These are phyloP conservation scores for Spinibarbus caldwelli DNA, from an alignment of 2,797 vertebrate genomes.

Conservation along the genomic window DNA sequence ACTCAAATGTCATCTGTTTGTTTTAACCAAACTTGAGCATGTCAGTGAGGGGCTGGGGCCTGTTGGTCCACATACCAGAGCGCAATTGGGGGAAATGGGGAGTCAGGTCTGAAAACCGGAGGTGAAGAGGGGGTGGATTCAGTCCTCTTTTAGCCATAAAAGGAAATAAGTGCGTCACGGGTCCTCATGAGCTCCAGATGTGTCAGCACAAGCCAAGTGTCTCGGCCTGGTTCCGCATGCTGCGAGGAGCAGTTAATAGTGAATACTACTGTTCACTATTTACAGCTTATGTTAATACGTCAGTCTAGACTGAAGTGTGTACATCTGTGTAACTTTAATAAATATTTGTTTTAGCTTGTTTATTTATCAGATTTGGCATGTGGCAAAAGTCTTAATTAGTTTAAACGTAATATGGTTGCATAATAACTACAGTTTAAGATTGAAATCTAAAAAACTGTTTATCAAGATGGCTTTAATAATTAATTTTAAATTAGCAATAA, in stretches of 20 bases:
- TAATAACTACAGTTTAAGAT: background rate
- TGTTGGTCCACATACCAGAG: slow-evolving; percentile 54
- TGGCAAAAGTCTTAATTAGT: background rate
- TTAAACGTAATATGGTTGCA: background rate
- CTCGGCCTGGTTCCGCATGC: slow-evolving; percentile 53
- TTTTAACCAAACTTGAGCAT: slow-evolving; percentile 66
- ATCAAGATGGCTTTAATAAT: background rate
- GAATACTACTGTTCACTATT: slow-evolving; percentile 26
- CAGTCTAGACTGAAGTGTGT: background rate
- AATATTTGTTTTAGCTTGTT: background rate
- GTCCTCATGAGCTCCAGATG: slow-evolving; percentile 60
- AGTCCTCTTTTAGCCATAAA: slow-evolving; percentile 70
- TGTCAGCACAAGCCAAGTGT: slow-evolving; percentile 63
- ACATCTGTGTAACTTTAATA: background rate
- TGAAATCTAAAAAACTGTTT: background rate
- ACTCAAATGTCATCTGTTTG: slow-evolving; percentile 59
- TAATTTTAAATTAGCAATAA: background rate
- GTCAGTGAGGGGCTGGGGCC: slow-evolving; percentile 29
- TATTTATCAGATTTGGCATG: background rate
- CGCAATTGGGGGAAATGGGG: slow-evolving; percentile 54
- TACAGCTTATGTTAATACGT: background rate
- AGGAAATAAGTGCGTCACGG: slow-evolving; percentile 68
- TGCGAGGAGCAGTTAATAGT: slow-evolving; percentile 23
- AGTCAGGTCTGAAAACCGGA: slow-evolving; percentile 50
- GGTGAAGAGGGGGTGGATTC: slow-evolving; percentile 48